Base-by-base conservation (phyloP, 2,797 vertebrate genomes). In the Tokudaia muenninki region DNA sequence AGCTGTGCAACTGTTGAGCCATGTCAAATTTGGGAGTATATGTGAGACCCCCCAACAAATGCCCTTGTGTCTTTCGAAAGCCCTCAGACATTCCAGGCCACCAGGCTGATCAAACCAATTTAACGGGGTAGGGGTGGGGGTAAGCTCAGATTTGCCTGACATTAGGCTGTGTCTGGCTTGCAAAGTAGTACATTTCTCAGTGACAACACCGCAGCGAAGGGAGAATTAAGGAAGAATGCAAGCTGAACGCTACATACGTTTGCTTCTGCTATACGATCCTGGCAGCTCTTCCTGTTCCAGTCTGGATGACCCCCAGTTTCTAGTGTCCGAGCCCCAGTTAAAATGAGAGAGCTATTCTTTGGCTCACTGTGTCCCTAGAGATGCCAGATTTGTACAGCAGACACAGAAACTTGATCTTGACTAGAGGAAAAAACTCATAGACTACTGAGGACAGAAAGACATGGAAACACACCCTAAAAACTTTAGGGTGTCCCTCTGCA, bases 31-130 rank as follows among this genome's bases (percentile, higher is more conserved):
- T 95, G 83, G 96, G 94, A 97, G 97, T 97, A 97, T 91, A 95
- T 96, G 96, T 84, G 57, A 98, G 98, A 98, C 97, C 31, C 97
- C 98, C 98, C 98, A 96, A 94, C 97, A 98, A 98, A 98, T 91
- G 44, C 19, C 97, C 95, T 97, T 98, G 98, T 98, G 98, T 98
- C 98, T 98, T 79, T 97, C 97, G 96, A 96, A 98, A 98, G 98
- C 97, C 98, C 97, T 98, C 91, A 22, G 98, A 98, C 98, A 98
- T 98, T 98, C 98, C 98, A 98, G 97, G 75, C 98, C 98, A 98
- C 97, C 97, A 98, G 97, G 98, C 98, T 98, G 98, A 99, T 98
- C 98, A 98, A 98, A 98, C 98, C 98, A 98, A 98, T 98, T 98
- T 99, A 99, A 99, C 81, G 79, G 98, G 95, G 98, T 98, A 97